These are phyloP conservation scores for Pocota personata DNA, from an alignment of 2,888 invertebrate species.

Conservation along the genomic window DNA sequence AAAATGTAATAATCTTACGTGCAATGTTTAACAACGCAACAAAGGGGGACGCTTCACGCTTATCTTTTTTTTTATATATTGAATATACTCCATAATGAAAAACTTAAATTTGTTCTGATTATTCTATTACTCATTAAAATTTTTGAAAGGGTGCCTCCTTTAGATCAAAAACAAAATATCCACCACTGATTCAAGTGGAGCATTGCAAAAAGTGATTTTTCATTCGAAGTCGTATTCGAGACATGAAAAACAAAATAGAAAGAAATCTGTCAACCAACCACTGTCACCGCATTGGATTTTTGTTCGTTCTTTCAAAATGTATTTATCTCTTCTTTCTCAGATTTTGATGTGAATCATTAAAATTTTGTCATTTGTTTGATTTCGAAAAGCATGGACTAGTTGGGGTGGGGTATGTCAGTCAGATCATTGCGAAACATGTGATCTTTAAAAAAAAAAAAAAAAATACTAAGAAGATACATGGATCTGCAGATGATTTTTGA, in stretches of 20 bases:
- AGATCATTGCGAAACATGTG: conserved; percentile 42
- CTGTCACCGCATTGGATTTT: conserved; percentile 23
- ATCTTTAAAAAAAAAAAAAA: conserved; percentile 8
- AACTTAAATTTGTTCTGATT: not conserved
- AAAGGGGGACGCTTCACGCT: too few relatives aligned
- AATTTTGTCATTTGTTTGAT: conserved; percentile 68
- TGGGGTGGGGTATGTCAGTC: conserved; percentile 8
- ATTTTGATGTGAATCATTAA: conserved; percentile 68
- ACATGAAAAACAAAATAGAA: conserved; percentile 10
- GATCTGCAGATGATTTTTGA: conserved; percentile 50
- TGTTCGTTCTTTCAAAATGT: conserved; percentile 11
- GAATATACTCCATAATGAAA: too few relatives aligned
- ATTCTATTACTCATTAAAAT: conserved; percentile 6
- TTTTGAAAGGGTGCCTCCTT: not conserved
- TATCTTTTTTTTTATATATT: too few relatives aligned
- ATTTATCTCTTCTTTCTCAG: conserved; percentile 36
- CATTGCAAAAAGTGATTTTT: conserved; percentile 63
- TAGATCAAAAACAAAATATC: conserved; percentile 10
- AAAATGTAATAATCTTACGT: too few relatives aligned
- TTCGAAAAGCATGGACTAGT: conserved; percentile 30
- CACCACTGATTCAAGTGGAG: conserved; percentile 36
- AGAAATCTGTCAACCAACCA: conserved; percentile 31
- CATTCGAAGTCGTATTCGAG: conserved; percentile 27
- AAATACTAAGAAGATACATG: conserved; percentile 28
- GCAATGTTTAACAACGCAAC: too few relatives aligned